Conservation (phyloP, 2,888 invertebrate species). For the Cremastobaeus sp. region DNA sequence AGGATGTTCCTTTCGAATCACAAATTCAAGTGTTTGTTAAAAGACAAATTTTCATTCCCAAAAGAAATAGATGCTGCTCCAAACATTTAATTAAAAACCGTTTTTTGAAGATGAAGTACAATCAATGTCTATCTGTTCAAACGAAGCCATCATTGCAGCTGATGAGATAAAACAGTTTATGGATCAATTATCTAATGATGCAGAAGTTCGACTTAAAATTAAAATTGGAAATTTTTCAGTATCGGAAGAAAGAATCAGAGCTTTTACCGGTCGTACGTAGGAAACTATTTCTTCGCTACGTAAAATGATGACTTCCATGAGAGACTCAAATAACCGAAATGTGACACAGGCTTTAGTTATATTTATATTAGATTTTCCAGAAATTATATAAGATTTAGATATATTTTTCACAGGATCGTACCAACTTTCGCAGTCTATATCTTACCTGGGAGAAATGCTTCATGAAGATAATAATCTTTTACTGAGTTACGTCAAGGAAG, state of each 20-base stretch:
- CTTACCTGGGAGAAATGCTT: constrained; percentile 45
- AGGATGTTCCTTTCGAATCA: constrained; percentile 1
- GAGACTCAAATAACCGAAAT: constrained; percentile 7
- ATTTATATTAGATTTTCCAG: constrained; percentile 11
- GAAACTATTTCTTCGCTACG: constrained; percentile 22
- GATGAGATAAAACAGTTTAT: background rate
- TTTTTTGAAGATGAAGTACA: constrained; percentile 27
- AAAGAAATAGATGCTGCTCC: constrained; percentile 7
- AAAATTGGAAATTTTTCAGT: constrained; percentile 23
- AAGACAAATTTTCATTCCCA: constrained; percentile 3
- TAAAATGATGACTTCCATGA: constrained; percentile 32
- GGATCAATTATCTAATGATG: background rate
- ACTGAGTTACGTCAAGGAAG: background rate
- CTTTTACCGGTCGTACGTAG: constrained; percentile 30
- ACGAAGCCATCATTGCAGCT: background rate
- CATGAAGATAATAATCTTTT: background rate
- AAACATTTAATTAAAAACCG: constrained; percentile 18
- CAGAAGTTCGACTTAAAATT: background rate
- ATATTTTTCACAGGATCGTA: constrained; percentile 59
- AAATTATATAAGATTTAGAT: constrained; percentile 52
- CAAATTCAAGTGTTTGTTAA: background rate
- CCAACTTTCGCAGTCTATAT: constrained; percentile 28
- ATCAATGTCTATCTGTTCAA: background rate
- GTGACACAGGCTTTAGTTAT: constrained; percentile 7
- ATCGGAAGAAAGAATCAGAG: constrained; percentile 24